A percentile compares a stretch with the other conserved stretches of the same genome.
Evolutionary conservation across 2,113 vertebrate species (phyloP).

Genomic region (Gallinago media): DNA sequence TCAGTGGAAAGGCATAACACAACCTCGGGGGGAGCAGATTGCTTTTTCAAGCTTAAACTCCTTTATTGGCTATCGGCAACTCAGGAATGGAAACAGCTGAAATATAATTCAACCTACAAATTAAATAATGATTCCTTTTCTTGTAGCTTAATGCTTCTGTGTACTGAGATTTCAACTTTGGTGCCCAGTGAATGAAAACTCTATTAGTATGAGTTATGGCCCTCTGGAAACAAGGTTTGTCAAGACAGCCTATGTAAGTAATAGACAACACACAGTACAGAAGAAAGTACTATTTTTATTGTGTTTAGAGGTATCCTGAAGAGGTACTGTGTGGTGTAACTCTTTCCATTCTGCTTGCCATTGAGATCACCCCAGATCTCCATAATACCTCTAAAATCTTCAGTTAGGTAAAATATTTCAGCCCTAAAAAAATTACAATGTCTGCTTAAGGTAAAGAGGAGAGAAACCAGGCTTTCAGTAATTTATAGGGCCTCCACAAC

Average conservation of each 20-base stretch:
- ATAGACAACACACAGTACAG: not conserved
- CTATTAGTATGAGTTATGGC: not conserved
- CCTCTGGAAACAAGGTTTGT: not conserved
- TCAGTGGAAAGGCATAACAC: too few relatives aligned
- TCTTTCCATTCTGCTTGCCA: not conserved
- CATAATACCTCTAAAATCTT: not conserved
- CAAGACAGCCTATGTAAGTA: not conserved
- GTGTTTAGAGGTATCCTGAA: not conserved
- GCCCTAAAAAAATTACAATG: not conserved
- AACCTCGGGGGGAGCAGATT: not conserved
- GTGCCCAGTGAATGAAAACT: not conserved
- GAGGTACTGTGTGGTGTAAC: not conserved
- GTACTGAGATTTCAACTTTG: not conserved
- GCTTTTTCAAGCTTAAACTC: not conserved
- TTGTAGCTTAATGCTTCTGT: not conserved
- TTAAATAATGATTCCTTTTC: not conserved
- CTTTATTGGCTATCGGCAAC: not conserved
- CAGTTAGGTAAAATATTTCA: not conserved
- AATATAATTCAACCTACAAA: not conserved
- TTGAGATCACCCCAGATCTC: not conserved
- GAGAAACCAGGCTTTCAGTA: not conserved
- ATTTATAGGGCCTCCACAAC: not conserved
- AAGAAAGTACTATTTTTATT: not conserved
- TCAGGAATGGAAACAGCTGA: not conserved
- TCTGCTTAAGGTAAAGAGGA: not conserved